phyloP scores from a whole-genome alignment of 2,797 vertebrate species.

The Tamandua tetradactyla region DNA sequence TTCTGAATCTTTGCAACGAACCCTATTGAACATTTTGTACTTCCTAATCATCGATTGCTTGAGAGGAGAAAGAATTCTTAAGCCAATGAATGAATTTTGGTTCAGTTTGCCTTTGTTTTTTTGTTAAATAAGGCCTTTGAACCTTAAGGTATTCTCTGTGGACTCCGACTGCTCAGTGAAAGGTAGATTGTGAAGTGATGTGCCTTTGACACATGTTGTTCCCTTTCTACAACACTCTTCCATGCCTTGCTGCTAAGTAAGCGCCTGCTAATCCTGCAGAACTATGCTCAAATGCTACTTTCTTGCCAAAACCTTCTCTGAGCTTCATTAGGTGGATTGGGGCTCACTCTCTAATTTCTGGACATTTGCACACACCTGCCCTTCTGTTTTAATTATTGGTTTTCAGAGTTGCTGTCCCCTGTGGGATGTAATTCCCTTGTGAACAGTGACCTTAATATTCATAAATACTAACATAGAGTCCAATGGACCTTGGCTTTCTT shows the following conservation, averaged over 20 bases:
- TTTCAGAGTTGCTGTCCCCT: background rate
- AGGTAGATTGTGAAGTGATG: background rate
- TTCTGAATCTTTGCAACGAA: too few species aligned
- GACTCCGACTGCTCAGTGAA: background rate
- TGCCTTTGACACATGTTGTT: background rate
- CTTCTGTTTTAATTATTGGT: background rate
- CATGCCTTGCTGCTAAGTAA: background rate
- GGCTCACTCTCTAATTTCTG: background rate
- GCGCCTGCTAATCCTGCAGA: background rate
- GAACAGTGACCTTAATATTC: background rate
- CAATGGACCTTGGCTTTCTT: background rate
- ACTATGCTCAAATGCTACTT: background rate
- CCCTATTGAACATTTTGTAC: too few species aligned
- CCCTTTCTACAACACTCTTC: background rate
- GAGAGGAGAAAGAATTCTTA: too few species aligned
- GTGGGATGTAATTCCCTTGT: background rate
- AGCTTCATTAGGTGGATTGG: background rate
- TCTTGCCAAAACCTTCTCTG: background rate
- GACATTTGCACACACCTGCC: background rate
- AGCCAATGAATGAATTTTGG: background rate
- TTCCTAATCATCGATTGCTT: too few species aligned
- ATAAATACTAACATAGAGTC: background rate
- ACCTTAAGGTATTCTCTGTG: background rate
- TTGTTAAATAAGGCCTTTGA: constrained; percentile 41
- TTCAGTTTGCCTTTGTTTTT: constrained; percentile 12